Percentiles rank a stretch among this genome's conserved stretches.
phyloP scores from a whole-genome alignment of 2,113 vertebrate species.

The Tringa solitaria region DNA sequence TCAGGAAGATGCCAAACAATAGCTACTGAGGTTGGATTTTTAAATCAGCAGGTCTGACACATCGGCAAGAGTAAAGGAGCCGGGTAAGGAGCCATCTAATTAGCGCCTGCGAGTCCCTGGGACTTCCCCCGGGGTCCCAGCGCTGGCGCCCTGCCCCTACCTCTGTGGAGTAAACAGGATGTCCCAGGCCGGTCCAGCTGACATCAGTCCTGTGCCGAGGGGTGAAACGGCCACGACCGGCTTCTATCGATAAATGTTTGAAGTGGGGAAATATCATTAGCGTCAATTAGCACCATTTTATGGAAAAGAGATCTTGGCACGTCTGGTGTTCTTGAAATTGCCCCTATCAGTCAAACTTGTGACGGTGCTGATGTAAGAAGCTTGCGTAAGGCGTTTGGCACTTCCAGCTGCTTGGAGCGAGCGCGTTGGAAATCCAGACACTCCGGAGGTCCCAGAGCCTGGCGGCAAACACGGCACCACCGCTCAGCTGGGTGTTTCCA shows the following conservation, averaged over 20 bases:
- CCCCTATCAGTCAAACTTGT: neutral
- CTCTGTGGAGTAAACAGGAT: constrained; percentile 60
- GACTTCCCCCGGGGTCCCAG: constrained; percentile 31
- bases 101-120: neutral
- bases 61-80: neutral
- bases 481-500: fast-evolving
- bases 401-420: neutral
- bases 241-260: neutral
- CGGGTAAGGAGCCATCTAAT: neutral
- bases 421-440: fast-evolving
- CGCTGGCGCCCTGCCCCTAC: neutral
- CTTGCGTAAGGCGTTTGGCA: neutral
- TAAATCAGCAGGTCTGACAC: constrained; percentile 18
- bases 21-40: neutral
- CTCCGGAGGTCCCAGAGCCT: neutral
- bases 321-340: neutral
- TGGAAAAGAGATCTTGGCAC: neutral
- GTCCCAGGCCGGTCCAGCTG: neutral
- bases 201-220: neutral
- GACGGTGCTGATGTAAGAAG: neutral
- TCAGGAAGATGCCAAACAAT: constrained; percentile 51
- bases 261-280: constrained; percentile 3
- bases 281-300: constrained; percentile 3
- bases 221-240: neutral
- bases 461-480: fast-evolving